Evolutionary conservation across 2,113 vertebrate genomes (phyloP).

Genomic region (Tor tambroides): DNA sequence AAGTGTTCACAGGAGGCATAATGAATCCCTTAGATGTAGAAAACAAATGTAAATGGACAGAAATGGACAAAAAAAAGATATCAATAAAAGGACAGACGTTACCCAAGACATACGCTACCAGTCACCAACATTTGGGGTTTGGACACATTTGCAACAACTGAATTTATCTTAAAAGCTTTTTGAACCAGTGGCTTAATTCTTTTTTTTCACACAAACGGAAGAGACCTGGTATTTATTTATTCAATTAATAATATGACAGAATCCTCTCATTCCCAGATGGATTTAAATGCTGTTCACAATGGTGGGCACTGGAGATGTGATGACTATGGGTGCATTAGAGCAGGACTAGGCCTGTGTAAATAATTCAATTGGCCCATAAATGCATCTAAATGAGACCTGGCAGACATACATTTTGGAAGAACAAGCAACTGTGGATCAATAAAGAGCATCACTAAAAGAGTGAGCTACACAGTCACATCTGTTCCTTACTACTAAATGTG

Average conservation of each 20-base stretch:
- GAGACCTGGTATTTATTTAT: not conserved
- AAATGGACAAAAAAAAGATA: not conserved
- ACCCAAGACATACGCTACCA: not conserved
- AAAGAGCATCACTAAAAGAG: not conserved
- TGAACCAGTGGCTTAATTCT: not conserved
- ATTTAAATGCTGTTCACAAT: not conserved
- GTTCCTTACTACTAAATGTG: not conserved
- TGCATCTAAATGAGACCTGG: not conserved
- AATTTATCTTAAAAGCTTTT: not conserved
- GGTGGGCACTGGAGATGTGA: not conserved
- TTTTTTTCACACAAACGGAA: not conserved
- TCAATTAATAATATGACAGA: not conserved
- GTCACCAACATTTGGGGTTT: not conserved
- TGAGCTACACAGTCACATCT: not conserved
- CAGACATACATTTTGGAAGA: not conserved
- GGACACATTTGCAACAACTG: no score
- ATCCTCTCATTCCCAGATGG: conserved; percentile 1
- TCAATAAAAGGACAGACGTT: no score
- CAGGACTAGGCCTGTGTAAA: not conserved
- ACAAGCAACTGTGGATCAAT: not conserved
- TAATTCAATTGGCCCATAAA: not conserved
- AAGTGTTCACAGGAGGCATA: conserved; percentile 57
- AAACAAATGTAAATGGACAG: conserved; percentile 44
- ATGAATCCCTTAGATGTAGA: conserved; percentile 44
- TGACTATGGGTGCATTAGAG: not conserved